These are phyloP conservation scores for Drosophila yooni DNA, from an alignment of 2,888 invertebrate genomes.

Conservation along the genomic window DNA sequence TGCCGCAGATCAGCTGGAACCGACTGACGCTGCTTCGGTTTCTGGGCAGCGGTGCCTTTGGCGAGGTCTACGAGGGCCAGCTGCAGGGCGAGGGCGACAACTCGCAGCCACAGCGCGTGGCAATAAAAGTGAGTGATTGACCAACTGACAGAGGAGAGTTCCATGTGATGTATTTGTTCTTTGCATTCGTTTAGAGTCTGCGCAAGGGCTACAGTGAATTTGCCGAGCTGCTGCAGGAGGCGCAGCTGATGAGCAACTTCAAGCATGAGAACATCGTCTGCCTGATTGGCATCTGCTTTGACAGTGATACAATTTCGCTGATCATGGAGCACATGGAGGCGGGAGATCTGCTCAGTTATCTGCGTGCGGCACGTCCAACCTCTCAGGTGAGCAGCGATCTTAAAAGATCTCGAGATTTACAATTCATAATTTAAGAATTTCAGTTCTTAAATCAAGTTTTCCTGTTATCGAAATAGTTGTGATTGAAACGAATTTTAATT, in stretches of 20 bases:
- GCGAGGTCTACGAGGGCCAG: conserved; percentile 97
- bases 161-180: background rate
- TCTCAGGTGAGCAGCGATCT: conserved; percentile 86
- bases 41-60: conserved; percentile 98
- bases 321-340: conserved; percentile 99
- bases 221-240: conserved; percentile 97
- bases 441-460: background rate
- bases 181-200: conserved; percentile 88
- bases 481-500: background rate
- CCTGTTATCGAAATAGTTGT: background rate
- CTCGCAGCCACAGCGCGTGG: conserved; percentile 92
- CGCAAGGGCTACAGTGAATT: conserved; percentile 95
- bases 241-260: conserved; percentile 98
- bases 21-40: conserved; percentile 95
- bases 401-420: background rate
- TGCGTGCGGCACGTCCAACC: conserved; percentile 91
- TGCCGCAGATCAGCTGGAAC: conserved; percentile 94
- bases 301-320: conserved; percentile 96
- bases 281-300: conserved; percentile 96
- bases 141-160: background rate
- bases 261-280: conserved; percentile 97
- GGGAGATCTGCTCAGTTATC: conserved; percentile 96
- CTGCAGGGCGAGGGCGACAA: conserved; percentile 90
- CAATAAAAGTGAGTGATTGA: conserved; percentile 91
- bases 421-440: background rate